Evolutionary conservation across 2,113 vertebrate species (phyloP).

Genomic region (Rousettus leschenaultii): DNA sequence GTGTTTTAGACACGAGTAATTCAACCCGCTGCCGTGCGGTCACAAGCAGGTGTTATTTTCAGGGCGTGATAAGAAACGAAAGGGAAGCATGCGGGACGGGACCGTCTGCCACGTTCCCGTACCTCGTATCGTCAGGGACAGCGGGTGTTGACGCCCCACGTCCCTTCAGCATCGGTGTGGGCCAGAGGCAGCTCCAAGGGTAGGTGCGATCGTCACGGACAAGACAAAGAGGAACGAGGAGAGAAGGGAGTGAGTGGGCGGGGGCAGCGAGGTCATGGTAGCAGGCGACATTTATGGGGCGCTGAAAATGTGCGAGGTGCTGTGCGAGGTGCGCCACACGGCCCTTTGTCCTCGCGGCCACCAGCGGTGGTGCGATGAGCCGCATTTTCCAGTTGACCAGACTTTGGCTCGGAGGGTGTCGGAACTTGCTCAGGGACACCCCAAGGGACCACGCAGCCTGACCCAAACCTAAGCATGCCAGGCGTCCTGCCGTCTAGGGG

Average conservation of each 20-base stretch:
- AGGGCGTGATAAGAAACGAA: background rate
- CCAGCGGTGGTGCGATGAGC: background rate
- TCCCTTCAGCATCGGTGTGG: background rate
- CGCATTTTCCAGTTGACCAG: background rate
- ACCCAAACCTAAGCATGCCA: background rate
- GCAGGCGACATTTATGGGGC: background rate
- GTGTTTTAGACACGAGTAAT: constrained; percentile 1
- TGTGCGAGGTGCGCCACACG: background rate
- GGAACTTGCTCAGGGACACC: background rate
- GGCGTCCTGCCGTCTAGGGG: background rate
- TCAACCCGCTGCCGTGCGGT: background rate
- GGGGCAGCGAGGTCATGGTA: background rate
- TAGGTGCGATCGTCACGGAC: background rate
- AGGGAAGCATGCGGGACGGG: background rate
- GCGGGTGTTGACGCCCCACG: background rate
- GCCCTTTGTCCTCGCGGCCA: background rate
- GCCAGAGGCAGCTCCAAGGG: background rate
- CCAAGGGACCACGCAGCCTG: background rate
- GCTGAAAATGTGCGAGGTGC: background rate
- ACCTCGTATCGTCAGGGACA: background rate
- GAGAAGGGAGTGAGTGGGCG: background rate
- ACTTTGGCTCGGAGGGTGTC: constrained; percentile 14
- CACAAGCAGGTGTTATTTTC: constrained; percentile 31
- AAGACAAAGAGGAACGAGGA: background rate
- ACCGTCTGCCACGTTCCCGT: background rate